Evolutionary conservation across 2,113 vertebrate species (phyloP), one percentile per base, ranked within the genome.

Genomic region (Anolis carolinensis): DNA sequence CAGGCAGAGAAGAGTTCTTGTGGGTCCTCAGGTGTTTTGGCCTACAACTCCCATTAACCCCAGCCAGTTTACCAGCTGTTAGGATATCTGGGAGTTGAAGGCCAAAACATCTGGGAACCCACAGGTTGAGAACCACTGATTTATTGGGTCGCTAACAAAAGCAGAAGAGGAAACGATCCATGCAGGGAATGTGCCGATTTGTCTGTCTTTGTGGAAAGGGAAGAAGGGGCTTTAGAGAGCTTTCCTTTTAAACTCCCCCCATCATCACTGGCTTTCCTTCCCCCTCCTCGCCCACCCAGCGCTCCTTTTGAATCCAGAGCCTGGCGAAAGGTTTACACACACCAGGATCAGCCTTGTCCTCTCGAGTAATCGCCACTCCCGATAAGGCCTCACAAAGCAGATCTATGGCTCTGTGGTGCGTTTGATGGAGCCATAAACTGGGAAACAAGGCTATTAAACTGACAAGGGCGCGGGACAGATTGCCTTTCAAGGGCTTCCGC

Each of bases 351-450:
- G 72, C 63, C 32, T 1, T 10, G 81, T 82, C 88, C 89, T 27
- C 76, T 52, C 52, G n/a, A 9, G 52, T 76, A 88, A 91, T 86
- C 87, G 0, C 62, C 76, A 82, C 25, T 85, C 44, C 82, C 63
- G 88, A 93, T 93, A 94, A 93, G 93, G 87, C 32, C 81, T 39
- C 23, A 36, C 85, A 86, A 77, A 88, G 80, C 68, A 77, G 70
- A 89, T 84, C 92, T 87, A 82, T 27, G 87, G 52, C 39, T 86
- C 87, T 85, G 83, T 44, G 65, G 7, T 30, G 89, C 89, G 85
- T 87, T 90, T 88, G 89, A 92, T 93, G 93, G 84, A 86, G 90
- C 92, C 87, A 92, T 92, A 89, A 95, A 92, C 4, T 9, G 0
- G 83, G 81, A 75, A 85, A 90, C 91, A 14, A 55, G 79, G 59